Evolutionary conservation across 2,888 invertebrate species (phyloP).

Genomic region (Heliothis peltigera): DNA sequence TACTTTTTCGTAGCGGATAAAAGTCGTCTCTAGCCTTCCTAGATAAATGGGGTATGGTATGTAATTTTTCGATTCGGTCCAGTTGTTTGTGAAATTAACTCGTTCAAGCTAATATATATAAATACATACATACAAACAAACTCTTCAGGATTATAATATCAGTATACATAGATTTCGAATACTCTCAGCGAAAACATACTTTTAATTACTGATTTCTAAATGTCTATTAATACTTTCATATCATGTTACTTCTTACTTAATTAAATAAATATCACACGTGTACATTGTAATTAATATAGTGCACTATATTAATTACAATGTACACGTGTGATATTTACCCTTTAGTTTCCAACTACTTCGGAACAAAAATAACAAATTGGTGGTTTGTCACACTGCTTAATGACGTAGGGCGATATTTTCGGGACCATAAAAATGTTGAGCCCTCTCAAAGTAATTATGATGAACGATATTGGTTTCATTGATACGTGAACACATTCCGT

Average conservation of each 20-base stretch:
- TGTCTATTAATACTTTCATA: conserved; percentile 34
- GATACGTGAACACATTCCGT: conserved; percentile 25
- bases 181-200: neutral
- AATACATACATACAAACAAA: too few species aligned
- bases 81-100: too few species aligned
- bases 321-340: conserved; percentile 23
- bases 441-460: conserved; percentile 52
- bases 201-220: conserved; percentile 2
- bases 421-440: conserved; percentile 48
- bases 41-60: too few species aligned
- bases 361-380: conserved; percentile 61
- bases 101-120: too few species aligned
- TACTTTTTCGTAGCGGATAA: too few species aligned
- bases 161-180: too few species aligned
- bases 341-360: conserved; percentile 41
- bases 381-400: conserved; percentile 38
- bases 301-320: conserved; percentile 24
- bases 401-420: conserved; percentile 53
- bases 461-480: conserved; percentile 43
- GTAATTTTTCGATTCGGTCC: too few species aligned
- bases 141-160: too few species aligned
- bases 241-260: conserved; percentile 23
- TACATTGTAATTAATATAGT: too few species aligned
- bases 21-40: too few species aligned
- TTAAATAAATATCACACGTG: too few species aligned